Evolutionary conservation across 1,140 invertebrate genomes (phyloP).

Genomic region (Adelges cooleyi): DNA sequence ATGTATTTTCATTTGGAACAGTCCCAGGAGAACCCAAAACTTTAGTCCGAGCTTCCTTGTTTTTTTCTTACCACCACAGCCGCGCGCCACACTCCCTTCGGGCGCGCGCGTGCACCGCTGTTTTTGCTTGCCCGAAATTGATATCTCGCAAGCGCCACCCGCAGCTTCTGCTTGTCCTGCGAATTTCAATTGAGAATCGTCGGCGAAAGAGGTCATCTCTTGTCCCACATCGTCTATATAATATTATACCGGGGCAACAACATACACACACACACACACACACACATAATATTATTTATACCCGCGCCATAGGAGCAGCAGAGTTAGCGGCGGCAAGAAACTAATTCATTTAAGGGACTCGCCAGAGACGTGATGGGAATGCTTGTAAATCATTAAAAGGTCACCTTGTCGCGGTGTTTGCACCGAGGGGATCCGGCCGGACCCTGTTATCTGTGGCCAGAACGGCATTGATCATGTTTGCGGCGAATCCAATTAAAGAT

Average conservation of each 20-base stretch:
- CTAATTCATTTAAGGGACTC: constrained; percentile 25
- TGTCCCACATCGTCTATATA: neutral
- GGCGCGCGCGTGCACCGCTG: neutral
- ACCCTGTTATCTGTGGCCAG: constrained; percentile 24
- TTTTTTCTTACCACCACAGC: constrained; percentile 2
- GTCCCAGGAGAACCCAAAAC: constrained; percentile 19
- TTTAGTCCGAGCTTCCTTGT: constrained; percentile 21
- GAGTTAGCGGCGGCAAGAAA: constrained; percentile 16
- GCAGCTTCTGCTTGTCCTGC: neutral
- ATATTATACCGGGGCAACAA: no score
- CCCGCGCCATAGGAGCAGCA: neutral
- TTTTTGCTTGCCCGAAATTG: constrained; percentile 12
- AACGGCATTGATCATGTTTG: constrained; percentile 21
- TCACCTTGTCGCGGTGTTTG: constrained; percentile 5
- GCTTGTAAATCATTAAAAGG: constrained; percentile 28
- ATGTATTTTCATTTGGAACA: constrained; percentile 28
- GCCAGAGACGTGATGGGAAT: constrained; percentile 26
- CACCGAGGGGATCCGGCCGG: constrained; percentile 15
- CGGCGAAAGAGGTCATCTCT: constrained; percentile 21
- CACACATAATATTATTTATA: neutral
- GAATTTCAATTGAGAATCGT: constrained; percentile 23
- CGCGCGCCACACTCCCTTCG: neutral
- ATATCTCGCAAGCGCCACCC: constrained; percentile 7
- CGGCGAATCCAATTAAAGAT: constrained; percentile 28
- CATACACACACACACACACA: no score